Evolutionary conservation across 2,797 vertebrate genomes (phyloP), one percentile per base, ranked within the genome.

Genomic region (Sphenopsis melanotis): DNA sequence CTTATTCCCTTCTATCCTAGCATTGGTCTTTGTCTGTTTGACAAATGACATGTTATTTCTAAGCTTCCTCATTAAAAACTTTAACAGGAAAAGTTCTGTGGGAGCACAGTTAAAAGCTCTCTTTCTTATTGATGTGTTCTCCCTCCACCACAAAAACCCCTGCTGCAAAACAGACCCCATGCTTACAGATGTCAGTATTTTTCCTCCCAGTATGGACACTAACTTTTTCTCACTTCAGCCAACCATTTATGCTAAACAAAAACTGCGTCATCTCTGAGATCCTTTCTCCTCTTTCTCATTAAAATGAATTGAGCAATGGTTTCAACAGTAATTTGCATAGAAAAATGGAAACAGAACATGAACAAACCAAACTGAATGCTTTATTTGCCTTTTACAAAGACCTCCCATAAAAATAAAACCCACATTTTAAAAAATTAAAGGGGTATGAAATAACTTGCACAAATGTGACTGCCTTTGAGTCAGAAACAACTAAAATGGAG

Each of bases 11-110:
- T 95, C 78, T 76, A 81, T 18, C 39, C 50, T 42, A 80, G 39
- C 85, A 82, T 7, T 65, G 72, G 57, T 75, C 85, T 93, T 96
- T 86, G 89, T 84, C 90, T 83, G 42, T 50, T 70, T 94, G 80
- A 95, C 88, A 93, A 89, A 90, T 20, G 47, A 87, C 47, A 81
- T 4, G 15, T 41, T 86, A 91, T 66, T 92, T 90, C 90, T 92
- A 84, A 90, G 77, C 26, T 90, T 89, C 30, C 34, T 75, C 68
- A 82, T 80, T 79, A 77, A 74, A 88, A 94, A 85, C 44, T 91
- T 95, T 39, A 77, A 60, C 24, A 22, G 14, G 13, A 64, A 36
- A 94, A 94, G 34, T 93, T 96, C 44, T 80, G 41, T 7, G 30
- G 85, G 47, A 91, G 75, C 29, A 69, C 10, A 82, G 68, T 49